Percentiles rank a stretch among this genome's conserved stretches.
phyloP scores from a whole-genome alignment of 2,797 vertebrate species.

The Phrynocephalus vlangalii region DNA sequence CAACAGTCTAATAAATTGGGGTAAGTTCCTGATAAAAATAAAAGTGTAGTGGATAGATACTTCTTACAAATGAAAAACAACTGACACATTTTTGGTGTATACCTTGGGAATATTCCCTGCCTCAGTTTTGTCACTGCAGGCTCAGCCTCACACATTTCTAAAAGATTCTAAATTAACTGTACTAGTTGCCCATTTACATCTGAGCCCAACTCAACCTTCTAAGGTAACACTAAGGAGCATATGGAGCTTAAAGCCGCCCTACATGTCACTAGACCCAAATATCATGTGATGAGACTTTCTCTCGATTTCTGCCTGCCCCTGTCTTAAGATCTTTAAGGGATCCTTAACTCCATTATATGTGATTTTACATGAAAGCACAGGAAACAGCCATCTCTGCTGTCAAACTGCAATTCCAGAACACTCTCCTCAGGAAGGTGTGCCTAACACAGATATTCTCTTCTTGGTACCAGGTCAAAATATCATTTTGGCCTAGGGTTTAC shows the following conservation, averaged over 20 bases:
- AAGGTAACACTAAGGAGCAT: too few relatives aligned
- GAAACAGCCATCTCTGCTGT: background rate
- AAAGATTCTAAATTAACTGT: background rate
- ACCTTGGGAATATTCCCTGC: background rate
- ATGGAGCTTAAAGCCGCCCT: too few relatives aligned
- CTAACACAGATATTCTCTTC: too few relatives aligned
- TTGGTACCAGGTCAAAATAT: too few relatives aligned
- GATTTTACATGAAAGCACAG: background rate
- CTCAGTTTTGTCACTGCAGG: background rate
- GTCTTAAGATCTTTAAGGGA: background rate
- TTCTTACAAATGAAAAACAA: background rate
- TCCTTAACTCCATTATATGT: too few relatives aligned
- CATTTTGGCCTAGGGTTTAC: too few relatives aligned
- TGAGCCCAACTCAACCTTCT: background rate
- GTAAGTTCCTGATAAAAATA: background rate
- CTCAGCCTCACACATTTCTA: background rate
- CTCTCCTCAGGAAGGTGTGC: background rate
- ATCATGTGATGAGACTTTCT: background rate
- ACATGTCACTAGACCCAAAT: background rate
- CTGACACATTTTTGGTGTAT: background rate
- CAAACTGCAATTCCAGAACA: background rate
- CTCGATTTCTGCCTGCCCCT: background rate
- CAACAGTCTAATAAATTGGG: background rate
- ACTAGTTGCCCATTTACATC: background rate
- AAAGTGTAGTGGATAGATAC: background rate